These are phyloP conservation scores for Candoia aspera DNA, from an alignment of 2,113 vertebrate species.

Conservation along the genomic window DNA sequence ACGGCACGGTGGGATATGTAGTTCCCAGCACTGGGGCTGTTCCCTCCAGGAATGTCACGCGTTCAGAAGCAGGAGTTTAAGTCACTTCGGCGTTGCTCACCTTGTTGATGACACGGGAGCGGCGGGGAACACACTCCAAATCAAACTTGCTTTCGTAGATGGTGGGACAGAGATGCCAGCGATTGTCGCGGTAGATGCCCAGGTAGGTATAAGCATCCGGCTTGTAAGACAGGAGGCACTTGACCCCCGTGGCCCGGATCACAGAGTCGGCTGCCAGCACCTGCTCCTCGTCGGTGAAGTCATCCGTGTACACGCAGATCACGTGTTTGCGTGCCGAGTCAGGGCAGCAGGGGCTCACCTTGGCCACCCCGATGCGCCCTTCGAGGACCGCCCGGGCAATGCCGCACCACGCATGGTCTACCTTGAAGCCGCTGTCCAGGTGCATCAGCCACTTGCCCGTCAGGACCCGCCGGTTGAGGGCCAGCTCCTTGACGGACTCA, in stretches of 20 bases:
- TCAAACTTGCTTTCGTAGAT: conserved; percentile 91
- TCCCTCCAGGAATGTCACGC: too few species aligned
- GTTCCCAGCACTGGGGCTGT: too few species aligned
- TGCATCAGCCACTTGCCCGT: conserved; percentile 89
- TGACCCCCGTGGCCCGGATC: conserved; percentile 84
- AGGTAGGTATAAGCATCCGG: conserved; percentile 89
- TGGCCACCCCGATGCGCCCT: conserved; percentile 77
- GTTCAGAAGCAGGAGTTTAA: conserved; percentile 44
- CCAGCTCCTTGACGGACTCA: conserved; percentile 82
- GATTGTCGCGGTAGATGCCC: conserved; percentile 89
- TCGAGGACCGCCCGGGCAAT: conserved; percentile 81
- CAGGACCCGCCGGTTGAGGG: conserved; percentile 83
- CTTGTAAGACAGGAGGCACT: conserved; percentile 86
- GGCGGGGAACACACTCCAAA: conserved; percentile 82
- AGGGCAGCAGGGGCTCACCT: conserved; percentile 82
- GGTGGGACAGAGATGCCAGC: conserved; percentile 89
- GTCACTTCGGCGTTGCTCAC: conserved; percentile 83
- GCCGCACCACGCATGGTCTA: conserved; percentile 88
- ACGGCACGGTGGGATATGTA: not conserved
- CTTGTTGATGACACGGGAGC: conserved; percentile 83
- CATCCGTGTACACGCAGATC: conserved; percentile 85
- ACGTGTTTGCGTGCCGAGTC: conserved; percentile 77
- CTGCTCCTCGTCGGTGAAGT: conserved; percentile 85
- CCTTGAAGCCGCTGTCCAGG: conserved; percentile 86
- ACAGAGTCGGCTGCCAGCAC: conserved; percentile 78